phyloP scores from a whole-genome alignment of 2,113 vertebrate species.

The Lichenostomus cassidix region DNA sequence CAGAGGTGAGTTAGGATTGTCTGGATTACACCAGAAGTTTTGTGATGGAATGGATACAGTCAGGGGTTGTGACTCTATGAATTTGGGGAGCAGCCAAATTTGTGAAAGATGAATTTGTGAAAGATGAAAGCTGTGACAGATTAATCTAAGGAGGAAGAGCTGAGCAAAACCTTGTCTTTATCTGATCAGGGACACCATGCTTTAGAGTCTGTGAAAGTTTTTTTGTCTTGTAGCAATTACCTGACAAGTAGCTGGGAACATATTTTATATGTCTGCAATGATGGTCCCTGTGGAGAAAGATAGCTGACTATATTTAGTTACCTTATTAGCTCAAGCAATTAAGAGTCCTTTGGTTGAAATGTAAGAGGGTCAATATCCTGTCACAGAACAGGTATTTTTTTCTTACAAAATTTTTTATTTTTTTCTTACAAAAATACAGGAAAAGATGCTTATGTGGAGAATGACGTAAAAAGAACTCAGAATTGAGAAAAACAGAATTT shows the following conservation, averaged over 20 bases:
- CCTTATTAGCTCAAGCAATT: not conserved
- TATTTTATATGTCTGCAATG: not conserved
- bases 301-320: not conserved
- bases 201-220: not conserved
- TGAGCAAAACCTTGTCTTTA: not conserved
- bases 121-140: not conserved
- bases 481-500: not conserved
- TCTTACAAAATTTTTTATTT: not conserved
- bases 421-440: not conserved
- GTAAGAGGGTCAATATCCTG: not conserved
- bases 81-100: not conserved
- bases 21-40: not conserved
- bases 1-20: not conserved
- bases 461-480: not conserved
- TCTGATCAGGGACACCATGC: not conserved
- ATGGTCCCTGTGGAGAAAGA: not conserved
- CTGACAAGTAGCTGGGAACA: not conserved
- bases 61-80: not conserved
- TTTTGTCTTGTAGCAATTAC: not conserved
- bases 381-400: not conserved
- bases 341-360: not conserved
- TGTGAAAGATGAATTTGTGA: not conserved
- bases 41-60: not conserved
- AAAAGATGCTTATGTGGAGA: not conserved
- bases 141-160: not conserved